Percentiles rank a stretch among this genome's conserved stretches.
Conservation (phyloP, 2,113 vertebrate species). For the Pomatostomus ruficeps region DNA sequence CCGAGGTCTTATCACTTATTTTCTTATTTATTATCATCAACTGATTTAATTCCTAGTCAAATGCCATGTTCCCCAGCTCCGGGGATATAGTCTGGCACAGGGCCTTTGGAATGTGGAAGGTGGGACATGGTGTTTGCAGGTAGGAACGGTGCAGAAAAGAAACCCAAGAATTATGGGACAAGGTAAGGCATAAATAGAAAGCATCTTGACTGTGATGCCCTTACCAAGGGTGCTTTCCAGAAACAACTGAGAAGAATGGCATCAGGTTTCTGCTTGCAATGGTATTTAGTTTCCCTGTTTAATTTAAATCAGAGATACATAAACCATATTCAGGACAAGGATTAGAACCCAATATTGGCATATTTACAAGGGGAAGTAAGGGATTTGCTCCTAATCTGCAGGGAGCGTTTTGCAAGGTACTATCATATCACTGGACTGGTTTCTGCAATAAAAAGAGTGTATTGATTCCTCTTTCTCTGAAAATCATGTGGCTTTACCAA, state of each 20-base stretch:
- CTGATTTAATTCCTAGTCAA: not conserved
- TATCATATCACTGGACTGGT: not conserved
- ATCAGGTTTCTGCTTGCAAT: not conserved
- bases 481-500: not conserved
- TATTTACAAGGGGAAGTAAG: not conserved
- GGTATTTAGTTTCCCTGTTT: not conserved
- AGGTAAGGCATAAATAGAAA: not conserved
- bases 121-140: not conserved
- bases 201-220: not conserved
- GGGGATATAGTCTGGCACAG: not conserved
- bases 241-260: not conserved
- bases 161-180: not conserved
- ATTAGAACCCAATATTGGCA: not conserved
- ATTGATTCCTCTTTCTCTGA: not conserved
- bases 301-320: not conserved
- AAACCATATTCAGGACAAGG: not conserved
- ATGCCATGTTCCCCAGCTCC: not conserved
- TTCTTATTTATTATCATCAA: not conserved
- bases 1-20: not conserved
- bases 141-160: not conserved
- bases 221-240: not conserved
- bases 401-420: not conserved
- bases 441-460: not conserved
- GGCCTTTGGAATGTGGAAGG: not conserved
- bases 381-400: not conserved